Evolutionary conservation across 2,113 vertebrate species (phyloP).

Genomic region (Promerops cafer): DNA sequence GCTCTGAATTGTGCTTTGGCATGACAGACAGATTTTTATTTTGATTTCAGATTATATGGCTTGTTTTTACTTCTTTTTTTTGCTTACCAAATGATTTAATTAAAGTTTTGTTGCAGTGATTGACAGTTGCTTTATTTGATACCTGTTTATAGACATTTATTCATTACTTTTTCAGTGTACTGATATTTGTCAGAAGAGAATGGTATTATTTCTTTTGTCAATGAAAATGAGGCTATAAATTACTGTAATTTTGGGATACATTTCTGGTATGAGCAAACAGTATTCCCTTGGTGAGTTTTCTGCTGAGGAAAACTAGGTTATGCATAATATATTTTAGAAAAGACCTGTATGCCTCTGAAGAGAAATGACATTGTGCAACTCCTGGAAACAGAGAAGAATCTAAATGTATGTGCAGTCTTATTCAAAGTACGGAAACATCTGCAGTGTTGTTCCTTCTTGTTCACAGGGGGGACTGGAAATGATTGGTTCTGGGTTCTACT

Average conservation of each 20-base stretch:
- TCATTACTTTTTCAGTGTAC: constrained; percentile 7
- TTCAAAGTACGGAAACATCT: neutral
- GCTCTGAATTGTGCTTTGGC: neutral
- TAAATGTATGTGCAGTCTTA: neutral
- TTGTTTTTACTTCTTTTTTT: constrained; percentile 41
- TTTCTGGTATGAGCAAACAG: constrained; percentile 3
- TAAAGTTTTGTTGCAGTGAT: constrained; percentile 55
- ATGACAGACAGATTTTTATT: constrained; percentile 4
- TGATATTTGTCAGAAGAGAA: constrained; percentile 49
- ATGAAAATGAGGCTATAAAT: constrained; percentile 52
- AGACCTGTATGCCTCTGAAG: constrained; percentile 2
- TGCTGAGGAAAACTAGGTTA: constrained; percentile 22
- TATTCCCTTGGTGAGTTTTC: constrained; percentile 42
- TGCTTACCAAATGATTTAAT: constrained; percentile 55
- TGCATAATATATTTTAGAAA: constrained; percentile 14
- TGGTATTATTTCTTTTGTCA: constrained; percentile 51
- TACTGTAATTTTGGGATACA: constrained; percentile 36
- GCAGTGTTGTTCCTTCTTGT: neutral
- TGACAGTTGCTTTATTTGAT: constrained; percentile 64
- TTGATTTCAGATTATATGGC: constrained; percentile 9
- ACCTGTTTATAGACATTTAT: constrained; percentile 59
- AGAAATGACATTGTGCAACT: neutral
- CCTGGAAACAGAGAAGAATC: neutral
- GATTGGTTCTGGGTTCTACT: neutral
- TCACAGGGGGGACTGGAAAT: neutral